Base-by-base conservation (phyloP, 2,113 vertebrate species). In the Syngnathoides biaculeatus region DNA sequence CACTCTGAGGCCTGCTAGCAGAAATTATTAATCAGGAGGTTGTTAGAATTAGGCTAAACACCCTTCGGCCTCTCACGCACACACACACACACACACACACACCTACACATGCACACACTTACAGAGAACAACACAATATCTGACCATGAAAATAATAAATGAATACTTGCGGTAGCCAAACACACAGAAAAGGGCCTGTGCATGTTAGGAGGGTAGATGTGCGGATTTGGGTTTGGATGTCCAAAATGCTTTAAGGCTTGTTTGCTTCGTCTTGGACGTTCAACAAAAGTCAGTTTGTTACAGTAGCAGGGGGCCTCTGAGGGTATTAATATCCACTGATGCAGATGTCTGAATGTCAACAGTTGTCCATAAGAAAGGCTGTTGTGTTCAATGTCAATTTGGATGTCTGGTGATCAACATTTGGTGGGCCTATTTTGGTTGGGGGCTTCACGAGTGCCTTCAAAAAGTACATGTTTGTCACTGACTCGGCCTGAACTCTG, bases 201-300 rank as follows among this genome's bases (percentile, higher is more conserved):
- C 77, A 20, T 68, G 50, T 57, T 15, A 30, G 69, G 43, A 59
- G 75, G 64, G 39, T 61, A 72, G 73, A 85, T 69, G 79, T 72
- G 75, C 68, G 69, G 78, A 69, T 69, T 64, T 69, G 73, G 67
- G 65, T 43, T 59, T 30, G 81, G 63, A 35, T 30, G 88, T 86
- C 75, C 80, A 90, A 75, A 84, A 79, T 53, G 76, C 59, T 80
- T 77, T 85, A 80, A 89, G 86, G 79, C 84, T 84, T 88, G 87
- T 91, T 83, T 86, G 84, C 65, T 77, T 83, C 80, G 74, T 82
- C 56, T 42, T 56, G 78, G 74, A 82, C 68, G 69, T 62, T 78
- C 70, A 86, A 91, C 89, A 91, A 88, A 88, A 89, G 88, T 86
- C 72, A 84, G 88, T 88, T 87, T 90, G 87, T 90, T 84, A 69